A percentile compares a stretch with the other conserved stretches of the same genome.
phyloP scores from a whole-genome alignment of 1,140 invertebrate species.

The Lucilia cuprina region DNA sequence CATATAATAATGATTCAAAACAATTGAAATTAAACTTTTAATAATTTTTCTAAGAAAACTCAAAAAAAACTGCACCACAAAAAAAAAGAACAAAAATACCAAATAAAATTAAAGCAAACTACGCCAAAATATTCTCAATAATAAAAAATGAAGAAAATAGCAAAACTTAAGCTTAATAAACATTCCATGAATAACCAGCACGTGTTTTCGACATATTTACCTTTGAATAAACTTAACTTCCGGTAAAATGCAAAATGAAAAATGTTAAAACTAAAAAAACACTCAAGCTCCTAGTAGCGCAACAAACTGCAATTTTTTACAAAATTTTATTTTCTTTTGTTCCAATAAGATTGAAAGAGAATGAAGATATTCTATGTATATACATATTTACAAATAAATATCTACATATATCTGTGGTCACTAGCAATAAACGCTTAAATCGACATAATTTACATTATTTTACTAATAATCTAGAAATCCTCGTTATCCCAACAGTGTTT shows the following conservation, averaged over 20 bases:
- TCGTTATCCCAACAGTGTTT: no score
- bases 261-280: background rate
- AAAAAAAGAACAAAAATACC: no score
- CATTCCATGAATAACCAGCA: conserved; percentile 14
- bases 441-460: no score
- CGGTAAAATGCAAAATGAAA: background rate
- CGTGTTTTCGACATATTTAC: conserved; percentile 10
- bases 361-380: background rate
- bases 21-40: no score
- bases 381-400: no score
- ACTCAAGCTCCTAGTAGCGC: background rate
- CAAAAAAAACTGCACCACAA: no score
- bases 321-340: background rate
- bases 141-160: background rate
- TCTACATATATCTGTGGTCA: no score
- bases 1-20: no score
- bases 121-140: background rate
- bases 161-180: background rate
- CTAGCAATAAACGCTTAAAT: no score
- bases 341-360: background rate
- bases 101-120: no score
- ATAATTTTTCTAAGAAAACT: no score
- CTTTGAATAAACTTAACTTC: conserved; percentile 11
- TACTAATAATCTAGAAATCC: no score
- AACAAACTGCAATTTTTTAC: background rate